Conservation (phyloP, 2,888 invertebrate genomes). For the Idaea biselata region DNA sequence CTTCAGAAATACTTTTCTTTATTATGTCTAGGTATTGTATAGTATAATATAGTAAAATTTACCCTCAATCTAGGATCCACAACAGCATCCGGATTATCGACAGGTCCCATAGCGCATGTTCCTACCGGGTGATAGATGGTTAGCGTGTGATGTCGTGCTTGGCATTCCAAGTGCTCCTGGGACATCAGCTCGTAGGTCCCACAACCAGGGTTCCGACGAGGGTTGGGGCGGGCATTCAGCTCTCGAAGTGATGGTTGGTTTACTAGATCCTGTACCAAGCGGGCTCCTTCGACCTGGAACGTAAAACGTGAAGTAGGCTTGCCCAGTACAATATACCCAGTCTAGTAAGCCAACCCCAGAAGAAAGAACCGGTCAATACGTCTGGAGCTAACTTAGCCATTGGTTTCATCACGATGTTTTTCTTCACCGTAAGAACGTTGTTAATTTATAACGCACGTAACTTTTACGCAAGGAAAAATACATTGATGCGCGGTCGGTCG, state of each 20-base stretch:
- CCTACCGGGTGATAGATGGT: conserved; percentile 92
- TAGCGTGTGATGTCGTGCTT: conserved; percentile 86
- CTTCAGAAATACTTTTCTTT: not conserved
- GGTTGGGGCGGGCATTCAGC: conserved; percentile 83
- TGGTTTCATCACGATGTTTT: too few species aligned
- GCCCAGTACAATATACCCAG: too few species aligned
- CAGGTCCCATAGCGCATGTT: conserved; percentile 90
- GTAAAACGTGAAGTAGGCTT: not conserved
- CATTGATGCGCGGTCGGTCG: too few species aligned
- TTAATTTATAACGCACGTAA: too few species aligned
- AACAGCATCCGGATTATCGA: conserved; percentile 77
- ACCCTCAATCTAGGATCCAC: conserved; percentile 84
- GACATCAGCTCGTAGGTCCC: conserved; percentile 81
- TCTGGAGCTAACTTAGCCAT: too few species aligned
- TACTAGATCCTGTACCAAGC: conserved; percentile 82
- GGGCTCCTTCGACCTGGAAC: conserved; percentile 86
- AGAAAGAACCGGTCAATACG: too few species aligned
- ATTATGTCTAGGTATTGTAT: not conserved
- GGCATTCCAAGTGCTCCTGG: conserved; percentile 89
- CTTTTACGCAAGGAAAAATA: too few species aligned
- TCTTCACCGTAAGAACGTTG: too few species aligned
- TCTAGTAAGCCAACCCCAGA: too few species aligned
- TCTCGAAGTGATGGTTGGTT: conserved; percentile 81
- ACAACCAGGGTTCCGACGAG: conserved; percentile 84
- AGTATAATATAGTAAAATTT: conserved; percentile 3